Evolutionary conservation across 2,113 vertebrate species (phyloP).

Genomic region (Morone chrysops): DNA sequence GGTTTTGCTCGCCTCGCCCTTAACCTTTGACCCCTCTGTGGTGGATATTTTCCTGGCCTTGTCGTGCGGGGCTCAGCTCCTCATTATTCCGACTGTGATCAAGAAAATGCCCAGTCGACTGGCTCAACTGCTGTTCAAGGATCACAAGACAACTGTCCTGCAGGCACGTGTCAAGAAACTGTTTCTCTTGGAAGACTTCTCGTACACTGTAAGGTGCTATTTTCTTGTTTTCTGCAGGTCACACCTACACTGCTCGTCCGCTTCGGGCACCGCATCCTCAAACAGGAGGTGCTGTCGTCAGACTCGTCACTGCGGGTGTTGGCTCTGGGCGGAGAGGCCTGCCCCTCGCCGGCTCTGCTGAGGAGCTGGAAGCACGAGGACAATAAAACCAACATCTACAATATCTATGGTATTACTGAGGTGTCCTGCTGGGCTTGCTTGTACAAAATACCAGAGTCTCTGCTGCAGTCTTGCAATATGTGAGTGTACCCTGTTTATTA

Average conservation of each 20-base stretch:
- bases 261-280: conserved; percentile 87
- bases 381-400: conserved; percentile 91
- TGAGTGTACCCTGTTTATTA: conserved; percentile 40
- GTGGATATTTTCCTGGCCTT: conserved; percentile 93
- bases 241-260: conserved; percentile 91
- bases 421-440: conserved; percentile 96
- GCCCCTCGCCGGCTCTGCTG: conserved; percentile 85
- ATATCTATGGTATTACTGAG: conserved; percentile 96
- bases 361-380: conserved; percentile 89
- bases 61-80: conserved; percentile 90
- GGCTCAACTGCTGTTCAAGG: conserved; percentile 86
- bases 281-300: conserved; percentile 85
- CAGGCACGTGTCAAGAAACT: conserved; percentile 83
- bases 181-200: not conserved
- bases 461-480: conserved; percentile 61
- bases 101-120: conserved; percentile 89
- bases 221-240: conserved; percentile 79
- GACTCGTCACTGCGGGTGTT: conserved; percentile 89
- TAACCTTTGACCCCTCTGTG: conserved; percentile 97
- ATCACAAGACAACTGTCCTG: conserved; percentile 88
- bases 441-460: conserved; percentile 87
- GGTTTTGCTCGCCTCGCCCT: conserved; percentile 92
- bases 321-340: conserved; percentile 94
- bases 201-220: not conserved
- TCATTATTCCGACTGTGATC: conserved; percentile 88